Evolutionary conservation across 1,140 invertebrate species (phyloP), one percentile per base, ranked within the genome.

Genomic region (Trichonephila clavipes): DNA sequence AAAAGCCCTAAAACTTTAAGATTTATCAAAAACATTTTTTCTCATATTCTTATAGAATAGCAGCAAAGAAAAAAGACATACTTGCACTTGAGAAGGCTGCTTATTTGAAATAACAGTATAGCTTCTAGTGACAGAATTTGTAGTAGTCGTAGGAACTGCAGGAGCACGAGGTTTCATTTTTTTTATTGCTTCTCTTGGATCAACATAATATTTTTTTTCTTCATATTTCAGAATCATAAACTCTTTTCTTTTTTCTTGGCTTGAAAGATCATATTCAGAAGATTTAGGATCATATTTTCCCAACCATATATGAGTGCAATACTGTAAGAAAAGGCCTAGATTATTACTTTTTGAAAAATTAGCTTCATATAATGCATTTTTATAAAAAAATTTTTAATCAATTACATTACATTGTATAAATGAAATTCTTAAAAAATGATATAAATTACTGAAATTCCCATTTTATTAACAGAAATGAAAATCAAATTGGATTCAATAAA

Each of bases 131-230:
- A 88, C 85, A 72, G 93, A 59, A 34, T 40, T 51, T n/a, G 58
- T 85, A 86, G 61, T 85, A 62, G 21, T 64, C 2, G 40, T 77
- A 66, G 93, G 93, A 66, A 85, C 88, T 83, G 93, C 87, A 64
- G 93, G 93, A 59, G 93, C 93, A 28, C 93, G 87, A 21, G 93
- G 93, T 72, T 94, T 94, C 88, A 90, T 89, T 61, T 94, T 94
- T 24, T 94, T 94, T n/a, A 94, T 85, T n/a, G 93, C 93, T 64
- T 89, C 87, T 59, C 62, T 66, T 28, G 93, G 93, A 69, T 94
- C 93, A 40, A 94, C 93, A 90, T 94, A 94, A 90, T 40, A 94
- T 58, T 90, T 89, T 44, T 90, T 94, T 34, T 94, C 93, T 59
- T 94, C 93, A 72, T 94, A 94, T 62, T 94, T 94, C 19, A 51